These are phyloP conservation scores for Archilochus colubris DNA, from an alignment of 2,113 vertebrate genomes.

Conservation along the genomic window DNA sequence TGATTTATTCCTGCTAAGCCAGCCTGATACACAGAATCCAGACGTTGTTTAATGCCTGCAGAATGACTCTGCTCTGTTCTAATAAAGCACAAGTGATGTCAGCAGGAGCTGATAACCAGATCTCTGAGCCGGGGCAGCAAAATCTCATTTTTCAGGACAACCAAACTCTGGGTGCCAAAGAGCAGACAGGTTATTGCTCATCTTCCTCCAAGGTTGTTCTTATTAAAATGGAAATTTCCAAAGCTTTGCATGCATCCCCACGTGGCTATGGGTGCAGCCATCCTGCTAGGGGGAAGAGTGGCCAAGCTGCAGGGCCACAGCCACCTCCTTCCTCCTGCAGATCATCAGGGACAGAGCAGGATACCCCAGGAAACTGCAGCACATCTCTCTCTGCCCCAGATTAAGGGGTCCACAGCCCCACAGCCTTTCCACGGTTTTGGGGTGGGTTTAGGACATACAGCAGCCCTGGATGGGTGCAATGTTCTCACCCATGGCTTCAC, in stretches of 20 bases:
- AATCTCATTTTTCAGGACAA: conserved; percentile 66
- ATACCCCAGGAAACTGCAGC: background rate
- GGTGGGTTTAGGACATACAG: background rate
- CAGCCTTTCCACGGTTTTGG: background rate
- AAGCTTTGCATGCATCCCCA: conserved; percentile 13
- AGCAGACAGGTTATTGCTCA: conserved; percentile 55
- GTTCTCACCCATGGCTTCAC: background rate
- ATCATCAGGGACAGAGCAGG: background rate
- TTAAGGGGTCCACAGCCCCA: background rate
- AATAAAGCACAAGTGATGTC: background rate
- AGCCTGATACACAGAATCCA: background rate
- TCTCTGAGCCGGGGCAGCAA: background rate
- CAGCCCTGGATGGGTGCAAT: fast-evolving
- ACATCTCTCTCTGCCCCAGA: fast-evolving
- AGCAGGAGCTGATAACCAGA: conserved; percentile 26
- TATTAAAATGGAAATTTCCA: conserved; percentile 71
- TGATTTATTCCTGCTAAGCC: conserved; percentile 21
- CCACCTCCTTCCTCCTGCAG: background rate
- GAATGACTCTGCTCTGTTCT: conserved; percentile 37
- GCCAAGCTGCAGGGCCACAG: background rate
- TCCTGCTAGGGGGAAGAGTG: background rate
- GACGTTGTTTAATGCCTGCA: background rate
- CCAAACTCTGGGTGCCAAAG: conserved; percentile 26
- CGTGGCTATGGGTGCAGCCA: fast-evolving
- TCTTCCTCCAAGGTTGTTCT: conserved; percentile 56